A percentile compares a stretch with the other conserved stretches of the same genome.
These are phyloP conservation scores for Salvator merianae DNA, from an alignment of 2,113 vertebrate species.

Conservation along the genomic window DNA sequence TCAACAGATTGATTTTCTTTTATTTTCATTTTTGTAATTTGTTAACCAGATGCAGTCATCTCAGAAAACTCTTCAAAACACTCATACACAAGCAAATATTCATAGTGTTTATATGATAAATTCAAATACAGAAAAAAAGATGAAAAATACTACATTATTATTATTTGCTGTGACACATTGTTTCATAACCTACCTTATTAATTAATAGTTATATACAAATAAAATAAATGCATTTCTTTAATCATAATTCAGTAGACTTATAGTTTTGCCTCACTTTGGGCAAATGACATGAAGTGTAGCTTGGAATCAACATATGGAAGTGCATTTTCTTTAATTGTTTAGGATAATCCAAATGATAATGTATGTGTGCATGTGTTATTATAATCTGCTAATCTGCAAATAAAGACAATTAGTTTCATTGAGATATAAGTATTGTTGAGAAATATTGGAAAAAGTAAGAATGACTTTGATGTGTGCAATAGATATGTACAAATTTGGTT, in stretches of 20 bases:
- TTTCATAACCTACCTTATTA: neutral
- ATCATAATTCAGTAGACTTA: neutral
- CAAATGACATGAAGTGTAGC: neutral
- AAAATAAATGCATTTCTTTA: neutral
- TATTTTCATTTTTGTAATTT: neutral
- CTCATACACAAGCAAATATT: neutral
- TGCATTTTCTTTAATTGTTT: neutral
- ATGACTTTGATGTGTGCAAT: no score
- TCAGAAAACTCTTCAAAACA: conserved; percentile 3
- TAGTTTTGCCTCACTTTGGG: neutral
- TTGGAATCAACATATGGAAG: neutral
- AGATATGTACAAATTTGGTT: no score
- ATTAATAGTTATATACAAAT: no score
- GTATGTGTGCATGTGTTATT: neutral
- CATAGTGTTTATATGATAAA: neutral
- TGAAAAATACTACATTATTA: neutral
- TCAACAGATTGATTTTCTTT: neutral
- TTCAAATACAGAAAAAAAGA: neutral
- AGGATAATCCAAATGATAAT: neutral
- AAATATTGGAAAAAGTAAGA: no score
- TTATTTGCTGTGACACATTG: neutral
- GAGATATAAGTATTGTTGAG: no score
- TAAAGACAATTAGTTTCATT: no score
- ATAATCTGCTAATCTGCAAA: no score
- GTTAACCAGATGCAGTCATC: neutral